Evolutionary conservation across 2,888 invertebrate species (phyloP), one percentile per base, ranked within the genome.

Genomic region (Adelognathus sp.): DNA sequence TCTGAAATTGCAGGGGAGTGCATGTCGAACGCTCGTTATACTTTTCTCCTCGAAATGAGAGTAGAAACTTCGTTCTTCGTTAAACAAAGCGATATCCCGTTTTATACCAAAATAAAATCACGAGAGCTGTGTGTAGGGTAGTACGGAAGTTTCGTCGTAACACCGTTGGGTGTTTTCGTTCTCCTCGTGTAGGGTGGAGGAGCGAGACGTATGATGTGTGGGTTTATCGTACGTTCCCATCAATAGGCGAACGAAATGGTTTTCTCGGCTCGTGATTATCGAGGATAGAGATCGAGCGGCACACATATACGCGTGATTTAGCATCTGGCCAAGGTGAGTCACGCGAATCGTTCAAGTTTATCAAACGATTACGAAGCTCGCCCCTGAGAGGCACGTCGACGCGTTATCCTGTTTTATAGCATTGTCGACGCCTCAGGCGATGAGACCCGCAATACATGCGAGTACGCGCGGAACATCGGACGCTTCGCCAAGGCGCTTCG

Each of bases 11-110:
- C 41, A 27, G 39, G 14, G 29, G 14, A 27, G 69, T 60, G 76
- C 76, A 66, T 71, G 71, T 61, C 31, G 31, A 14, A 52, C 1
- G 66, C 39, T 66, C 76, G 71, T 66, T 76, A 76, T n/a, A n/a
- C n/a, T 71, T 60, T 71, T 14, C 76, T 66, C 36, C 56, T 50
- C 33, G 71, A 71, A 76, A 61, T 18, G 58, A 11, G 41, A 24
- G 60, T 44, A 66, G 31, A 71, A 76, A n/a, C n/a, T n/a, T n/a
- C 50, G 66, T 76, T 76, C 41, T 50, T 76, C 71, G 60, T 71
- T 71, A 70, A 36, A 61, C 24, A 44, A 63, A 16, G 31, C 70
- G 50, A 41, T 64, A 60, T 63, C 39, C 52, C 66, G 60, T 52
- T 29, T 7, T 50, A 9, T n/a, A n/a, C n/a, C 39, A 5, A 14